A percentile compares a stretch with the other conserved stretches of the same genome.
Conservation (phyloP, 2,113 vertebrate genomes). For the Paramormyrops kingsleyae region DNA sequence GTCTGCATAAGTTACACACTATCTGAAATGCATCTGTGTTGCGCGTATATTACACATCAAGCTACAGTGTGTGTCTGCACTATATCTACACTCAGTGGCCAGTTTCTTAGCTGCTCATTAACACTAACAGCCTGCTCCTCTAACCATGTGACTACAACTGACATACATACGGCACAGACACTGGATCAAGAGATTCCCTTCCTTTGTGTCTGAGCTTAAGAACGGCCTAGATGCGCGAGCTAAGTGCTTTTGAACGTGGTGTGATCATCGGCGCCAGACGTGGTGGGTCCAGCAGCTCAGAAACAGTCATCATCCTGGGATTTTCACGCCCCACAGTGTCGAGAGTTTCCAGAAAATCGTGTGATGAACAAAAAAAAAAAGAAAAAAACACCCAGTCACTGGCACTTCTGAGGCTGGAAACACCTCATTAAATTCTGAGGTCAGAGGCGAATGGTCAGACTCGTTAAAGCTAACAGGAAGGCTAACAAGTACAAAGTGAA, state of each 20-base stretch:
- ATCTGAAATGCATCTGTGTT: not conserved
- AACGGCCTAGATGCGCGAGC: not conserved
- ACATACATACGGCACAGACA: not conserved
- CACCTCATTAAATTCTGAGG: not conserved
- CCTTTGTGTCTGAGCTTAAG: not conserved
- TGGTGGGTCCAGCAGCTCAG: not conserved
- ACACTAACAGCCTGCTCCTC: not conserved
- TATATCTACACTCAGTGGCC: not conserved
- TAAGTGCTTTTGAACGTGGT: not conserved
- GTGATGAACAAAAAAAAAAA: not conserved
- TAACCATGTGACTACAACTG: not conserved
- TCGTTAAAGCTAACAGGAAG: not conserved
- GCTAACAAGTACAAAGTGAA: not conserved
- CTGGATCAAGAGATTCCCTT: not conserved
- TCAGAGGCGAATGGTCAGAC: not conserved
- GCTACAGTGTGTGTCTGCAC: not conserved
- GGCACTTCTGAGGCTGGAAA: not conserved
- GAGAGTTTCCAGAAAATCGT: not conserved
- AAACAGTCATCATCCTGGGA: not conserved
- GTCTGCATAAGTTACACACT: not conserved
- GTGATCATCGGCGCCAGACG: not conserved
- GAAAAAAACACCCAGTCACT: not conserved
- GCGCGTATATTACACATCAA: not conserved
- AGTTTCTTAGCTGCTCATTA: not conserved
- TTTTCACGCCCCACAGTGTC: not conserved